These are phyloP conservation scores for Aphaenogaster rudis DNA, from an alignment of 1,140 invertebrate species.

Conservation along the genomic window DNA sequence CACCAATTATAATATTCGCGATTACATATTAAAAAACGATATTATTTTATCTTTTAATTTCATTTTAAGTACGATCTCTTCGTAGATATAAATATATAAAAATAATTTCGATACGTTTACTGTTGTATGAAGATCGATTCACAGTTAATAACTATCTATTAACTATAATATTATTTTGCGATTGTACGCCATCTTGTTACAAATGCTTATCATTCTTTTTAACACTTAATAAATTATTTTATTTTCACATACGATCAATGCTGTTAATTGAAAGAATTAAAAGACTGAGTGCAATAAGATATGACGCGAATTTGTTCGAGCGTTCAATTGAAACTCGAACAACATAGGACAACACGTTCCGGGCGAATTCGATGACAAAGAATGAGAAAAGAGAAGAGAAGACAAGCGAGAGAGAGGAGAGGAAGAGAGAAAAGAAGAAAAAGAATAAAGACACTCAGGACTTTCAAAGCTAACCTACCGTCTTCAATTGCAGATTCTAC, in stretches of 20 bases:
- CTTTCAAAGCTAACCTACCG: constrained; percentile 60
- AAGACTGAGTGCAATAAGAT: constrained; percentile 18
- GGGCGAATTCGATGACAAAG: constrained; percentile 38
- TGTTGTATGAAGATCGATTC: neutral
- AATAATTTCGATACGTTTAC: neutral
- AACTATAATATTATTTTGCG: neutral
- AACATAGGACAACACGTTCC: constrained; percentile 46
- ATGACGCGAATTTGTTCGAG: constrained; percentile 24
- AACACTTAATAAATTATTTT: constrained; percentile 15
- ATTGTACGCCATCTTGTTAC: neutral
- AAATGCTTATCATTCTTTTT: neutral
- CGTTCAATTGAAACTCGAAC: constrained; percentile 50
- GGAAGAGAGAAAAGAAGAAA: neutral
- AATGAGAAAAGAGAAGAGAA: neutral
- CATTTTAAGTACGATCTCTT: neutral
- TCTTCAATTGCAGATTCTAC: constrained; percentile 60
- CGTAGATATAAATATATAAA: neutral
- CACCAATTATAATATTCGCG: neutral
- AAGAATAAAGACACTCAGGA: constrained; percentile 47
- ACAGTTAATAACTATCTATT: neutral
- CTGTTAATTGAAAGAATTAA: constrained; percentile 5
- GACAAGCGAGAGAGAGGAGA: no score
- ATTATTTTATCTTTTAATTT: neutral
- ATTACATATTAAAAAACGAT: neutral
- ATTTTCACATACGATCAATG: neutral